Evolutionary conservation across 2,797 vertebrate genomes (phyloP).

Genomic region (Sebastiscus albofasciatus): DNA sequence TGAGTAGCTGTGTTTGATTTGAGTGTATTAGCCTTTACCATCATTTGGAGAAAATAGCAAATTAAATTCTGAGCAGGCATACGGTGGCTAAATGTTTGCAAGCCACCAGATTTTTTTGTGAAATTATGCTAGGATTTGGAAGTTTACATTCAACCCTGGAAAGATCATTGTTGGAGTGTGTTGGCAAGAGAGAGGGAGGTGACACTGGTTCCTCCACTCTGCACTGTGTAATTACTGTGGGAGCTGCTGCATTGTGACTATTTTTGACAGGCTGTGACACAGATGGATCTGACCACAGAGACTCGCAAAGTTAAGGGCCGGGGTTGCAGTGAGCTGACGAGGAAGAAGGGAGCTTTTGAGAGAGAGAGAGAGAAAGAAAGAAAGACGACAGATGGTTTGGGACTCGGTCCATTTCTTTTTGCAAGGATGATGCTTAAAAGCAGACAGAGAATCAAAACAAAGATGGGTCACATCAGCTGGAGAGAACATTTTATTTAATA

Average conservation of each 20-base stretch:
- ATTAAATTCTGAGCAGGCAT: background rate
- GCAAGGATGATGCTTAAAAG: constrained; percentile 37
- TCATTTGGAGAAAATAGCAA: background rate
- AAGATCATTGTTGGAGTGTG: constrained; percentile 74
- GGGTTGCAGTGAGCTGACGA: constrained; percentile 31
- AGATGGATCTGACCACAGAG: constrained; percentile 83
- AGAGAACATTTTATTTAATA: constrained; percentile 27
- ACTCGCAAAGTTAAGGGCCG: constrained; percentile 70
- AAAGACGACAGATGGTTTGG: constrained; percentile 11
- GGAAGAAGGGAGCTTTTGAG: constrained; percentile 31
- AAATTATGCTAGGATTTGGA: constrained; percentile 17
- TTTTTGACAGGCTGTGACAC: constrained; percentile 82
- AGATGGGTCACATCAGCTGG: constrained; percentile 44
- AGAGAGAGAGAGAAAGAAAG: constrained; percentile 8
- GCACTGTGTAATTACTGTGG: constrained; percentile 83
- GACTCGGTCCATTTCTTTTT: constrained; percentile 21
- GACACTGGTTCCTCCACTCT: constrained; percentile 79
- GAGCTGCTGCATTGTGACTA: constrained; percentile 85
- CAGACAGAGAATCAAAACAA: constrained; percentile 55
- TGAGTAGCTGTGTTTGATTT: constrained; percentile 14
- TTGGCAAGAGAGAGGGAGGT: constrained; percentile 79
- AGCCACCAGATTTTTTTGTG: background rate
- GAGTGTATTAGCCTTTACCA: background rate
- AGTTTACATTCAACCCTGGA: constrained; percentile 63
- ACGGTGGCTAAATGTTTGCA: background rate